These are phyloP conservation scores for Alligator sinensis DNA, from an alignment of 2,113 vertebrate species.

Conservation along the genomic window DNA sequence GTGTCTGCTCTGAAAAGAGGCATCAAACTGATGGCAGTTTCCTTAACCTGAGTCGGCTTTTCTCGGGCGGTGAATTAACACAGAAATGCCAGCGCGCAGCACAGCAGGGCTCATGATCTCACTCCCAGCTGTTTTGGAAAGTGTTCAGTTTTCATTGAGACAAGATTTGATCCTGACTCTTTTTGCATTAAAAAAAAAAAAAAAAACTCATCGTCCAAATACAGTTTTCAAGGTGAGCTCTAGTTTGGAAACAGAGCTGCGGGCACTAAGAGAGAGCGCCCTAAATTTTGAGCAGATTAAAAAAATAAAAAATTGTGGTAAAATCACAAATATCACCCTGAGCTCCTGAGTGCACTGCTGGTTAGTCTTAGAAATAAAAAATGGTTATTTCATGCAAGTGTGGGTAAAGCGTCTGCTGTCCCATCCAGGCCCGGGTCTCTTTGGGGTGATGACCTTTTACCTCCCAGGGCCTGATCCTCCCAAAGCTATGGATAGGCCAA, in stretches of 20 bases:
- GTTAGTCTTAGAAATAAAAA: background rate
- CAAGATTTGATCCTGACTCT: background rate
- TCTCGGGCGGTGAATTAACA: too few relatives aligned
- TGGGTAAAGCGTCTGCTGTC: background rate
- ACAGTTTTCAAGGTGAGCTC: accelerated
- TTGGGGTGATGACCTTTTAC: background rate
- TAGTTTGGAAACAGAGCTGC: background rate
- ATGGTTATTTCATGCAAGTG: background rate
- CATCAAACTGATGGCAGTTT: too few relatives aligned
- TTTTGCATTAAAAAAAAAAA: too few relatives aligned
- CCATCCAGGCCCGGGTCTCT: background rate
- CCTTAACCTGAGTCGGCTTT: too few relatives aligned
- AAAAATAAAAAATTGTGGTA: too few relatives aligned
- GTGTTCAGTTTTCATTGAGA: background rate
- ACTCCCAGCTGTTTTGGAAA: background rate
- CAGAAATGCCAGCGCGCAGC: too few relatives aligned
- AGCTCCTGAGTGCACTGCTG: too few relatives aligned
- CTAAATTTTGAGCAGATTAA: background rate
- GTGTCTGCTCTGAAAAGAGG: too few relatives aligned
- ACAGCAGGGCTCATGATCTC: background rate
- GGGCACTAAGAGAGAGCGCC: too few relatives aligned
- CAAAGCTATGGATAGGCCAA: accelerated
- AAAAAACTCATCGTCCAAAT: accelerated
- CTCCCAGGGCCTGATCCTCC: background rate
- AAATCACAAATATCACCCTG: too few relatives aligned